Evolutionary conservation across 53 echinoderm and acorn worm genomes (phyloP), one percentile per base, ranked within the genome.

Genomic region (Stichopus horrens): DNA sequence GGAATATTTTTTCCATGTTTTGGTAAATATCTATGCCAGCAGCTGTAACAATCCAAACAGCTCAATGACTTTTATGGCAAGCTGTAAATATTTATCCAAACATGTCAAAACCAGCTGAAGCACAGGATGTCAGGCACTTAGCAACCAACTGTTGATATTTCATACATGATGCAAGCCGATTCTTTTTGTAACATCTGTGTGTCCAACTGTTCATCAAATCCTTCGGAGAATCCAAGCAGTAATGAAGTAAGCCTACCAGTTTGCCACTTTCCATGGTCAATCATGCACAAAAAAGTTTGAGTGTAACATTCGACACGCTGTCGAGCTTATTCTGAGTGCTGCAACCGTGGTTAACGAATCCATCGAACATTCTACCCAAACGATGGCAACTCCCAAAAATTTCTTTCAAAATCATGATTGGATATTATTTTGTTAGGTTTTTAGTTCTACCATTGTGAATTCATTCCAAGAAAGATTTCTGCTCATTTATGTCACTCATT

Each of bases 101-200:
- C n/a, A 81, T 81, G 58, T 81, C 55, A 81, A 14, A 81, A 21
- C 81, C 57, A 57, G 55, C 16, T 58, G 81, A 21, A 5, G 57
- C 57, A 13, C 21, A 81, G 18, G 71, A 71, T 21, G 20, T n/a
- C 58, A 37, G 5, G 81, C 19, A 58, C 57, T 56, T 58, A 81
- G 19, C 81, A 54, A 81, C 81, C 81, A 81, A 81, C 81, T 81
- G 81, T 81, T 81, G 81, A 81, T 71, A 18, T 57, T 81, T 58
- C n/a, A 57, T 20, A 56, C 11, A 5, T 53, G 0, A 21, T 13
- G 81, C 55, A 55, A 81, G 81, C 58, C 57, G 71, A 71, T 7
- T 10, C 10, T 63, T 63, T 10, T 53, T 54, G 57, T 9, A 21
- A 80, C 80, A 81, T 81, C 81, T 81, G 81, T 58, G 56, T 58